phyloP scores from a whole-genome alignment of 2,113 vertebrate species.

The Connochaetes taurinus region DNA sequence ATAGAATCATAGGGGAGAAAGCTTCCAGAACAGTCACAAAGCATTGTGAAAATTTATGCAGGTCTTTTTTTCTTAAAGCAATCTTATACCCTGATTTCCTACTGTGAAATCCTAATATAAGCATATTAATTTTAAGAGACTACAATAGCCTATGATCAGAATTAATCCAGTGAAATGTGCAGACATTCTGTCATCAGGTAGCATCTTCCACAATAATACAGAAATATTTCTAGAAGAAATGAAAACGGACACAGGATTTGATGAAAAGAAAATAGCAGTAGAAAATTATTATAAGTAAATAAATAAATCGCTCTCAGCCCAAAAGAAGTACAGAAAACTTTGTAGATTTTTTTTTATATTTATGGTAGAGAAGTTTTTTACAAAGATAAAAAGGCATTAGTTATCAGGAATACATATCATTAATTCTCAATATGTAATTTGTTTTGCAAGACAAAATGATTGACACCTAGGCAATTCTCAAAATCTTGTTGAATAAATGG shows the following conservation, averaged over 20 bases:
- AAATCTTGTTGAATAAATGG: not conserved
- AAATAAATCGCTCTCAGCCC: not conserved
- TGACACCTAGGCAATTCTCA: not conserved
- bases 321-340: not conserved
- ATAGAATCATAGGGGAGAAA: not conserved
- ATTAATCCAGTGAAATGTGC: not conserved
- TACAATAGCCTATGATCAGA: not conserved
- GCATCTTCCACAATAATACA: not conserved
- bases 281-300: not conserved
- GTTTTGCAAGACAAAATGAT: not conserved
- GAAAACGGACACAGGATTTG: not conserved
- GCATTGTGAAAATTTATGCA: not conserved
- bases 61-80: not conserved
- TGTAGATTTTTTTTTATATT: not conserved
- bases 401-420: not conserved
- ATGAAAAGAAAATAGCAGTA: not conserved
- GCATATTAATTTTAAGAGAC: not conserved
- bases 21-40: not conserved
- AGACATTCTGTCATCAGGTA: not conserved
- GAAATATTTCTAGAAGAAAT: not conserved
- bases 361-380: not conserved
- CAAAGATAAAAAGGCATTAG: not conserved
- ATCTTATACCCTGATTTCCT: not conserved
- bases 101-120: constrained; percentile 20
- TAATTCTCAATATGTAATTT: not conserved